Conservation (phyloP, 2,888 invertebrate species). For the Diarsia brunnea region DNA sequence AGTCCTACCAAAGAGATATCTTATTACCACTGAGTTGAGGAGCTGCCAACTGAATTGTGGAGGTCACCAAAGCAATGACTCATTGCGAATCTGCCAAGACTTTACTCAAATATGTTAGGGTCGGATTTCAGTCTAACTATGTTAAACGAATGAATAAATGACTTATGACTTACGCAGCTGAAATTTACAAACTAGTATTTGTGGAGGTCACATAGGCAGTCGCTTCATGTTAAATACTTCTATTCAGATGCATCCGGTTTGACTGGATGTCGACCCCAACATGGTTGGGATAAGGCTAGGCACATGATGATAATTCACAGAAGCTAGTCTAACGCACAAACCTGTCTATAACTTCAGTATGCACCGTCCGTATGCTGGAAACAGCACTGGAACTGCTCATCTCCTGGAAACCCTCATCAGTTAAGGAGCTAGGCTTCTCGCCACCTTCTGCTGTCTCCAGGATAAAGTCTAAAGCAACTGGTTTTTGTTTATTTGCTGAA, state of each 20-base stretch:
- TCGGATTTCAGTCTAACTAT: no score
- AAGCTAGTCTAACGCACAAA: conserved; percentile 46
- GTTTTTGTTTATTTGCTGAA: conserved; percentile 76
- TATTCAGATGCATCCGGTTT: not conserved
- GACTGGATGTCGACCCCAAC: not conserved
- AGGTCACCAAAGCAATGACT: no score
- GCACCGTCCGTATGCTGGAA: conserved; percentile 79
- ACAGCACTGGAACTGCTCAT: conserved; percentile 83
- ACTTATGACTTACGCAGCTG: no score
- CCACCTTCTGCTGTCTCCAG: conserved; percentile 76
- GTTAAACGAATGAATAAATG: no score
- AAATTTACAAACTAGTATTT: no score
- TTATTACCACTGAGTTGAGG: no score
- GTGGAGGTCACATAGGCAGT: not conserved
- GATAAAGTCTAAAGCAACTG: conserved; percentile 78
- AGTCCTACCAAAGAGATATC: not conserved
- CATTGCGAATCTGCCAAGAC: no score
- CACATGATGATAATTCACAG: no score
- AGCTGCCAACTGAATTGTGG: not conserved
- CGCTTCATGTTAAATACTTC: not conserved
- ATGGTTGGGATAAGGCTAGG: not conserved
- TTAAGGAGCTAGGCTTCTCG: conserved; percentile 78
- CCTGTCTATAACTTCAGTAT: conserved; percentile 81
- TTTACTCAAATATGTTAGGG: no score
- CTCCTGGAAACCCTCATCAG: conserved; percentile 87